Base-by-base conservation (phyloP, 2,113 vertebrate species). In the Bothrops jararaca region DNA sequence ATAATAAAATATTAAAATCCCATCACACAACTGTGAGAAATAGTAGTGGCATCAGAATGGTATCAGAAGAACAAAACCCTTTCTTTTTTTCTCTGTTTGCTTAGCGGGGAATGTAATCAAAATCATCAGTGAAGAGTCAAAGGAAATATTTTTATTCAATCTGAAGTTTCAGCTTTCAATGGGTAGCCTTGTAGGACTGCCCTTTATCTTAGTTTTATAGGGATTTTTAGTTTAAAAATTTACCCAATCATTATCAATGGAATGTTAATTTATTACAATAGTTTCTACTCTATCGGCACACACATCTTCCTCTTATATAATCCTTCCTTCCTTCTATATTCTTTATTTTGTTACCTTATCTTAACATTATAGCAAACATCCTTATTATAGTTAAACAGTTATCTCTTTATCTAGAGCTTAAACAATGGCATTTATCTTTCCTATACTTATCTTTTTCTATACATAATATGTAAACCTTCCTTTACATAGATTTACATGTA, bases 231-330 rank as follows among this genome's bases (percentile, higher is more conserved):
- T 34, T 69, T 69, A 69, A 69, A 34, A 69, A 34, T 69, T 69
- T 69, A 69, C 29, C 64, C 64, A 69, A 69, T 34, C 64, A 69
- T 69, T 69, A 69, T 34, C 64, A 69, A 34, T 69, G 64, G 64
- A 69, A 13, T 69, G 64, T 69, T 69, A 69, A 69, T 69, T 69
- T 69, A 69, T 69, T 69, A 69, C 29, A 69, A 34, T 69, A 69
- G 13, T 95, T 88, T 57, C n/a, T 3, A 20, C 89, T 94, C 74
- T 90, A 52, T 88, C 24, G 26, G 85, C 12, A 69, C 13, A 69
- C 64, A 34, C 12, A 7, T 69, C 29, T 69, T 15, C 60, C 29
- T n/a, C 12, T 69, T 69, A 69, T 69, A 34, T 69, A 34, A 69
- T 34, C 64, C 64, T 69, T 69, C 64, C 29, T 69, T 69, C 64